Evolutionary conservation across 1,140 invertebrate species (phyloP), one percentile per base, ranked within the genome.

Genomic region (Tetranychus cinnabarinus): DNA sequence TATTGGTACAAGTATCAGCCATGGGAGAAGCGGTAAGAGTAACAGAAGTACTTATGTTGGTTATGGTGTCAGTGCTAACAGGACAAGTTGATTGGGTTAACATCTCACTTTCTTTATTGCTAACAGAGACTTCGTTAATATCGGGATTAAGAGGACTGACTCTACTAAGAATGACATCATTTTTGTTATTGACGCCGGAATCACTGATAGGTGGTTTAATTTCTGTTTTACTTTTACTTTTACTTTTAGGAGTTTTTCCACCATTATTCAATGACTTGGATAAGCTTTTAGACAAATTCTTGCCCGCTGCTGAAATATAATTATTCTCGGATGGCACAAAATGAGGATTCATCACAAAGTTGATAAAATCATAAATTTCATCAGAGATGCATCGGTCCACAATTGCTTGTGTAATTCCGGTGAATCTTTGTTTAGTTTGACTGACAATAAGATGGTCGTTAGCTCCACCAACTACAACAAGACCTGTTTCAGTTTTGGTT

Each of bases 381-480:
- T 66, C 65, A 23, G 60, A 48, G 59, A 91, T 80, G 69, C 80
- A 82, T 48, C 82, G 74, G 69, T 90, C 86, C 1, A 88, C 83
- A 75, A 87, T 83, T 36, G 77, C 76, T 68, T 90, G 86, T 0
- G 85, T 89, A 23, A 89, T 78, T 45, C 81, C 79, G 63, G 87
- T 82, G 4, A 75, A 71, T 64, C 80, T 77, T 59, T 82, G 80
- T 68, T 86, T 84, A 2, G 76, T 74, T 48, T 81, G 81, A 6
- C 76, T 78, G 60, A 90, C 77, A 58, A 84, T 74, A 2, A 90
- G 73, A 57, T 81, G 73, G 70, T 86, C 83, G 72, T 89, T 85
- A 4, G 82, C 84, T 45, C 81, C 81, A 33, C 85, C 85, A n/a
- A 90, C 81, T 1, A 90, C 78, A 12, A 89, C 75, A 13, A 90